These are phyloP conservation scores for Halocynthia roretzi DNA, from an alignment of 23 tunicate species.

Conservation along the genomic window DNA sequence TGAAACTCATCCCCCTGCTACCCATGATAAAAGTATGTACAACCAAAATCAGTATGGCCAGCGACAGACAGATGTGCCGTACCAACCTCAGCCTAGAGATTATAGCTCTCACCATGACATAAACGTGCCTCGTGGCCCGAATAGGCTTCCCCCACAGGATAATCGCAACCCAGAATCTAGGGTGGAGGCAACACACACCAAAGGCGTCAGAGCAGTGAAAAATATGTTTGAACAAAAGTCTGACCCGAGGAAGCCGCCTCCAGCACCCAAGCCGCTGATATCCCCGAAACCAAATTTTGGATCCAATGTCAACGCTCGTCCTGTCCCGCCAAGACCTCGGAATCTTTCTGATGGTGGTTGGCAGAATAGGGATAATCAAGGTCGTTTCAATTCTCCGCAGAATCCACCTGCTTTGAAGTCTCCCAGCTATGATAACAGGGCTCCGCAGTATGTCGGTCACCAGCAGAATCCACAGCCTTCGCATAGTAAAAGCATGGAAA, in stretches of 20 bases:
- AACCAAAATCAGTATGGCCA: no score
- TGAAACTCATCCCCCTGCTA: no score
- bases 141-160: background rate
- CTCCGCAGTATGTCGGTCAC: background rate
- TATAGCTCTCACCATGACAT: no score
- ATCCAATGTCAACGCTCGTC: constrained; percentile 11
- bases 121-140: background rate
- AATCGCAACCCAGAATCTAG: background rate
- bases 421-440: background rate
- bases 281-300: constrained; percentile 11
- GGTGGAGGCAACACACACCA: constrained; percentile 4
- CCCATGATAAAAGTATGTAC: no score
- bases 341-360: background rate
- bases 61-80: no score
- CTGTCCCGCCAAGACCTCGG: constrained; percentile 26
- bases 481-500: constrained; percentile 25
- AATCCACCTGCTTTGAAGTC: background rate
- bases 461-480: background rate
- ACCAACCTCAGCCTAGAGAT: no score
- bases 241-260: constrained; percentile 50
- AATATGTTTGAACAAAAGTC: constrained; percentile 66
- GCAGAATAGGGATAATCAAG: constrained; percentile 1
- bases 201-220: constrained; percentile 44
- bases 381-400: background rate
- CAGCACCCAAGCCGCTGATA: constrained; percentile 19